phyloP scores from a whole-genome alignment of 2,113 vertebrate genomes.

The Vulpes vulpes region DNA sequence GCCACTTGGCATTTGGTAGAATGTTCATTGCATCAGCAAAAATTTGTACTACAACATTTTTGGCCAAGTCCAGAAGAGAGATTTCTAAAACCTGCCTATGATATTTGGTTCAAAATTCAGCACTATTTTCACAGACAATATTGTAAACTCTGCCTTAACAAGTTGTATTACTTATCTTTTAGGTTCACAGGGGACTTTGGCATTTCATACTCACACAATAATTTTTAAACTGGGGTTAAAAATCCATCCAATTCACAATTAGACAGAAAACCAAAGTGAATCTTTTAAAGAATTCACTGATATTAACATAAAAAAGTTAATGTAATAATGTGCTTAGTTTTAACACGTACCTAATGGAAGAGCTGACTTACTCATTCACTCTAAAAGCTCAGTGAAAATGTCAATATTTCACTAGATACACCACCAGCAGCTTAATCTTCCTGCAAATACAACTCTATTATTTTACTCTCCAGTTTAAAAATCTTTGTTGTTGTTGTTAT shows the following conservation, averaged over 20 bases:
- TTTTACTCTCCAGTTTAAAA: background rate
- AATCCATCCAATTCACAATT: background rate
- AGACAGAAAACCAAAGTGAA: background rate
- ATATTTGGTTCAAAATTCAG: slow-evolving; percentile 56
- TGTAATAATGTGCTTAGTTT: background rate
- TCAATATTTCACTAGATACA: background rate
- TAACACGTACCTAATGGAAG: background rate
- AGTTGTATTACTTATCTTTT: background rate
- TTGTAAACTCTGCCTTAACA: background rate
- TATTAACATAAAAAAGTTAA: background rate
- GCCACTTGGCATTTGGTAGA: slow-evolving; percentile 35
- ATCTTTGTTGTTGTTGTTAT: background rate
- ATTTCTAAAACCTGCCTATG: slow-evolving; percentile 66
- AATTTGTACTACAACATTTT: background rate
- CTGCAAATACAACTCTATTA: background rate
- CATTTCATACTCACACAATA: background rate
- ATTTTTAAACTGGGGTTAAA: background rate
- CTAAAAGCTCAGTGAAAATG: background rate
- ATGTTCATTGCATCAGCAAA: slow-evolving; percentile 54
- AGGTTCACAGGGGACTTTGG: background rate
- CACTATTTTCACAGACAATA: background rate
- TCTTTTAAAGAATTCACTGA: background rate
- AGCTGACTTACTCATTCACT: background rate
- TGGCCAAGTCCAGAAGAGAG: background rate
- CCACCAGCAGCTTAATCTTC: background rate